Evolutionary conservation across 2,113 vertebrate species (phyloP), one percentile per base, ranked within the genome.

Genomic region (Nesoenas mayeri): DNA sequence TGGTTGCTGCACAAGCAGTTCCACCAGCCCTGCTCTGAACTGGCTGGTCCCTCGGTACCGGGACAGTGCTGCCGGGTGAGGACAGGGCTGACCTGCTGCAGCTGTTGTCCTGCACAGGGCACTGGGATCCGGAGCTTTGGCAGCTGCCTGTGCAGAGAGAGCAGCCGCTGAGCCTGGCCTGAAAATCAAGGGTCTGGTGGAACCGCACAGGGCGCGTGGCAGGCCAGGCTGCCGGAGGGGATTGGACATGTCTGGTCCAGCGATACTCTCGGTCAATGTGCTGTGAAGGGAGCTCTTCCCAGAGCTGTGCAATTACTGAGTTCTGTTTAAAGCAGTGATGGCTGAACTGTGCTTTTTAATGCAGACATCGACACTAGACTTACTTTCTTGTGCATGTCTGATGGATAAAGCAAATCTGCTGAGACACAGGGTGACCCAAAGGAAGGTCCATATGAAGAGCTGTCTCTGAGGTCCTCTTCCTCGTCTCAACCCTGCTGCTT

Each of bases 261-360:
- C 0, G 69, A 44, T 67, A 44, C 67, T 64, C 60, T 5, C 4
- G 2, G 34, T 10, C 66, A 9, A 65, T 10, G 44, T 51, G 69
- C 79, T 73, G 54, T 5, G 4, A 32, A 40, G 34, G 38, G 56
- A 81, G 56, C 47, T 31, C 34, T 44, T 10, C 48, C 50, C 79
- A 42, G 61, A 28, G 84, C 66, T 1, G 0, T 5, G 31, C 65
- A 31, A 0, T 12, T 17, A 2, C 80, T 34, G 34, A 26, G 13
- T 2, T 77, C 73, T 72, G 3, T 56, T 51, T 25, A 60, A 25
- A 38, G 54, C 48, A 58, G 58, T 5, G 57, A 0, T 9, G 77
- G 47, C 53, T 62, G 53, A 48, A 15, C 32, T n/a, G 26, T 25
- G 11, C 29, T 36, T 64, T 61, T 70, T 16, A 34, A 5, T 13